These are phyloP conservation scores for Tiliacea citrago DNA, from an alignment of 2,888 invertebrate species.

Conservation along the genomic window DNA sequence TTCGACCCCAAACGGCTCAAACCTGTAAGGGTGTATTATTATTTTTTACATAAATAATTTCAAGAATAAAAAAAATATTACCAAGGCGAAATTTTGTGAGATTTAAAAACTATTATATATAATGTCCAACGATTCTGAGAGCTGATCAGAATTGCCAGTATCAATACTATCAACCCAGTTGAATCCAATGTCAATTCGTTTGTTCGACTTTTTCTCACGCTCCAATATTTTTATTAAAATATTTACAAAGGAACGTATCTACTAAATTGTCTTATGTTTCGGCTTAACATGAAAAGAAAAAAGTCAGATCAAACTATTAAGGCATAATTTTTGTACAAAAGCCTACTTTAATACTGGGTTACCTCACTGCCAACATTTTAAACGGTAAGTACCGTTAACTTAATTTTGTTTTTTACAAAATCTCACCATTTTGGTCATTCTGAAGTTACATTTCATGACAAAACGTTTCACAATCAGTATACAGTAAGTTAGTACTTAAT, in stretches of 20 bases:
- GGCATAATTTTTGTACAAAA: constrained; percentile 4
- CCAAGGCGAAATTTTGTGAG: no score
- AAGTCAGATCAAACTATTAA: not conserved
- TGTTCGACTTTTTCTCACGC: constrained; percentile 23
- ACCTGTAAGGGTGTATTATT: no score
- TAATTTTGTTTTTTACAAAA: constrained; percentile 15
- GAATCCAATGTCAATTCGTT: constrained; percentile 30
- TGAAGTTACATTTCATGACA: not conserved
- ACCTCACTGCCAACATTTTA: constrained; percentile 19
- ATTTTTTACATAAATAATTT: no score
- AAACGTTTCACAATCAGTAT: not conserved
- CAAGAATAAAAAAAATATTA: no score
- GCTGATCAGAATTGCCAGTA: not conserved
- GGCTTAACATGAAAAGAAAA: constrained; percentile 1
- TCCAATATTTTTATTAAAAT: constrained; percentile 24
- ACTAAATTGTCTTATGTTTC: not conserved
- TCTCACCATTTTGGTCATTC: not conserved
- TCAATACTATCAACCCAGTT: not conserved
- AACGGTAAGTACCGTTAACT: not conserved
- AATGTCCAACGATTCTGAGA: not conserved
- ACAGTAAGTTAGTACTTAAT: not conserved
- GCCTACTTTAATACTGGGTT: constrained; percentile 18
- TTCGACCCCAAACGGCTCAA: no score
- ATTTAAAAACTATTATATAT: not conserved
- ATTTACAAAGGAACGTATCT: not conserved